These are phyloP conservation scores for Tiliqua scincoides DNA, from an alignment of 2,113 vertebrate genomes.

Conservation along the genomic window DNA sequence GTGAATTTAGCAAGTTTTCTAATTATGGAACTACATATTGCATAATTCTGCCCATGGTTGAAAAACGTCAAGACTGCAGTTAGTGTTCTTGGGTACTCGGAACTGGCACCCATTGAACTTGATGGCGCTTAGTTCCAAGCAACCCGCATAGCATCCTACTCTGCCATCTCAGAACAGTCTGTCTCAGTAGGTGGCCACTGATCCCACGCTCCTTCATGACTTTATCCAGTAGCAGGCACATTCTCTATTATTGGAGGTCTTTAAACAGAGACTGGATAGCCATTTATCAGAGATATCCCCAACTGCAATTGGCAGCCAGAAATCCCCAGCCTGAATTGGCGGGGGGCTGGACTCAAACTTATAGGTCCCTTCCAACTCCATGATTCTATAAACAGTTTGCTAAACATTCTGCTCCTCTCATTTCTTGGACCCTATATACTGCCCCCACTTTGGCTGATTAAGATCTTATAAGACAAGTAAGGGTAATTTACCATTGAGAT, in stretches of 20 bases:
- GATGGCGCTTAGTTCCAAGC: neutral
- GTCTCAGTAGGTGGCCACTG: too few species aligned
- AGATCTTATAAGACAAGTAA: neutral
- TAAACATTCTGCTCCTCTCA: neutral
- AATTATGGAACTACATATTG: neutral
- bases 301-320: too few species aligned
- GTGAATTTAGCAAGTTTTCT: neutral
- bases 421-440: neutral
- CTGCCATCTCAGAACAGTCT: neutral
- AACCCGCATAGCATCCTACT: neutral
- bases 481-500: neutral
- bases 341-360: too few species aligned
- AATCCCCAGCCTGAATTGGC: too few species aligned
- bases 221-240: too few species aligned
- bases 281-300: too few species aligned
- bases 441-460: neutral
- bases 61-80: neutral
- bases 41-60: neutral
- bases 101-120: too few species aligned
- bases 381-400: too few species aligned
- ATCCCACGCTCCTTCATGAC: too few species aligned
- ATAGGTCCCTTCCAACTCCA: too few species aligned
- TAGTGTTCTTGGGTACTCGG: neutral
- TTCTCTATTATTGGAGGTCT: too few species aligned
- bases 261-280: too few species aligned